Conservation (phyloP, 2,113 vertebrate genomes). For the Ceratotherium simum region DNA sequence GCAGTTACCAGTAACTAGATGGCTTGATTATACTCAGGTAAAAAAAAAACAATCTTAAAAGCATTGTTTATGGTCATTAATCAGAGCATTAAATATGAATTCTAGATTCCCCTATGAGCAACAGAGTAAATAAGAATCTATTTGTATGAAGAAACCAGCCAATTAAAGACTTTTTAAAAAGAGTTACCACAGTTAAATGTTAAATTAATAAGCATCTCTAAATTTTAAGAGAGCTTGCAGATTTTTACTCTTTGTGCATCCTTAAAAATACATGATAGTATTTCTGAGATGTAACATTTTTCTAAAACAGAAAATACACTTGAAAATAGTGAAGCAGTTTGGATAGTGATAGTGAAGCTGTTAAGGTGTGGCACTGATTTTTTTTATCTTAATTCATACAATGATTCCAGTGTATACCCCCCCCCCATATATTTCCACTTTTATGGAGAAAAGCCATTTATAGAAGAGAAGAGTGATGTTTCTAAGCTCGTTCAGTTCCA, state of each 20-base stretch:
- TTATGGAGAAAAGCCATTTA: slow-evolving; percentile 4
- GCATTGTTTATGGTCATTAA: slow-evolving; percentile 87
- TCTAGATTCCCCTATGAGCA: slow-evolving; percentile 67
- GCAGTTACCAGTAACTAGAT: slow-evolving; percentile 87
- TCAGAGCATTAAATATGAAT: slow-evolving; percentile 84
- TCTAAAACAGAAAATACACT: slow-evolving; percentile 4
- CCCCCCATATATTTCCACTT: not conserved
- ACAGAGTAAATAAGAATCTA: slow-evolving; percentile 72
- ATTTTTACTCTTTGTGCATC: slow-evolving; percentile 17
- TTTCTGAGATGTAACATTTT: slow-evolving; percentile 39
- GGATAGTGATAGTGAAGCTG: slow-evolving; percentile 6
- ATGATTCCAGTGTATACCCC: not conserved
- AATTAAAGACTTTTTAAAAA: slow-evolving; percentile 58
- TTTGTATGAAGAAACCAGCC: slow-evolving; percentile 80
- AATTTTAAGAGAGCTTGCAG: slow-evolving; percentile 74
- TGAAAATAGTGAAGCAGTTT: slow-evolving; percentile 15
- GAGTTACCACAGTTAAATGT: slow-evolving; percentile 74
- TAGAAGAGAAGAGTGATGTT: not conserved
- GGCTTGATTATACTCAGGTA: slow-evolving; percentile 87
- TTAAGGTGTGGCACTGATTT: not conserved
- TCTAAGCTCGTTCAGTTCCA: not conserved
- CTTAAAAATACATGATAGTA: slow-evolving; percentile 58
- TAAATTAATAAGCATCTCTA: slow-evolving; percentile 82
- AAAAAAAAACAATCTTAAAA: slow-evolving; percentile 84
- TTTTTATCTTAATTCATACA: not conserved